A percentile compares a stretch with the other conserved stretches of the same genome.
These are phyloP conservation scores for Julus scanicus DNA, from an alignment of 2,888 invertebrate genomes.

Conservation along the genomic window DNA sequence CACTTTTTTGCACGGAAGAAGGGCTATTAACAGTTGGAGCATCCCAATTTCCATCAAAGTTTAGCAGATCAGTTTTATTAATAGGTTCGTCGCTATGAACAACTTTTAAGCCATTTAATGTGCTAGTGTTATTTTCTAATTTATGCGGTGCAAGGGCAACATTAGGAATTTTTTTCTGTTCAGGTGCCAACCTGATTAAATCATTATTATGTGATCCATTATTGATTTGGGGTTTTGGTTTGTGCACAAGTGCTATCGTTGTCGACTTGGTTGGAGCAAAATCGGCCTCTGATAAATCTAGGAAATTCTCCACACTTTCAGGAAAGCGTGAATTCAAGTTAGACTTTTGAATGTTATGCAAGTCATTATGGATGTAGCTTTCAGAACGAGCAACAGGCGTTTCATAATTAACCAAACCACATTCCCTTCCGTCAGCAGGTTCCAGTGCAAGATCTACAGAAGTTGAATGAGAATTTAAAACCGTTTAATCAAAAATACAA, in stretches of 20 bases:
- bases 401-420: neutral
- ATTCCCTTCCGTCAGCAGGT: constrained; percentile 49
- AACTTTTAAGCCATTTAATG: constrained; percentile 31
- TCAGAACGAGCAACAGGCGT: neutral
- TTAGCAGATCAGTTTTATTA: constrained; percentile 52
- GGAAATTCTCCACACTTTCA: constrained; percentile 20
- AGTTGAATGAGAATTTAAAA: neutral
- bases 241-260: neutral
- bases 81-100: constrained; percentile 52
- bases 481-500: neutral
- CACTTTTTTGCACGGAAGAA: neutral
- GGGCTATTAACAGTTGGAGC: neutral
- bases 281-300: constrained; percentile 57
- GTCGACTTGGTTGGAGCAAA: constrained; percentile 53
- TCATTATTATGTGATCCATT: neutral
- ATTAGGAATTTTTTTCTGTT: neutral
- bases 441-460: constrained; percentile 52
- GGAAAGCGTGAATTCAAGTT: neutral
- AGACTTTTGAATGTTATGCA: neutral
- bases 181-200: neutral
- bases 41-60: constrained; percentile 51
- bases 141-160: neutral
- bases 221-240: neutral
- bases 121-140: neutral
- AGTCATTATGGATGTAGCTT: neutral